phyloP scores from a whole-genome alignment of 1,140 invertebrate species.

The Ditylenchus dipsaci region DNA sequence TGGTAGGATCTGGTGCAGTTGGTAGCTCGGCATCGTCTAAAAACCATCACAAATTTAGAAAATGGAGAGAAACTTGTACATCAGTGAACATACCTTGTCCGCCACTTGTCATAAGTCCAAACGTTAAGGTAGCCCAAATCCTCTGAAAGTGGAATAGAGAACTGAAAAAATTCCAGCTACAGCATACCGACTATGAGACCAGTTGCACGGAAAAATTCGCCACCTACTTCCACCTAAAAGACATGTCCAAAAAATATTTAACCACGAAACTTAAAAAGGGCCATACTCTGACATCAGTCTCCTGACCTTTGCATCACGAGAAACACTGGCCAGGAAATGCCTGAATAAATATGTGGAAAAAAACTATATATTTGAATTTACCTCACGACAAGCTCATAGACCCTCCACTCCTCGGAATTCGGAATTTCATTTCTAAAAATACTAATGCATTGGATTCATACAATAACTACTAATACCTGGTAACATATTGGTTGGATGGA shows the following conservation, averaged over 20 bases:
- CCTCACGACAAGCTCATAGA: conserved; percentile 92
- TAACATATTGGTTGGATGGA: conserved; percentile 87
- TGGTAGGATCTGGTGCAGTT: conserved; percentile 67
- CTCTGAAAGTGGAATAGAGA: conserved; percentile 48
- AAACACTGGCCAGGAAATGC: conserved; percentile 91
- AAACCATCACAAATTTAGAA: no score
- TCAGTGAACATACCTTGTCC: conserved; percentile 65
- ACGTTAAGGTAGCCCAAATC: conserved; percentile 93
- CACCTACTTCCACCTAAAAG: conserved; percentile 33
- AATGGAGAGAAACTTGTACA: no score
- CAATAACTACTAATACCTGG: conserved; percentile 58
- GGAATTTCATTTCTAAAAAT: conserved; percentile 41
- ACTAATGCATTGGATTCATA: neutral
- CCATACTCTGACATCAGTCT: conserved; percentile 83
- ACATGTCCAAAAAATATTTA: neutral
- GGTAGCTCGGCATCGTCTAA: conserved; percentile 72
- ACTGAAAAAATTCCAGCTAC: no score
- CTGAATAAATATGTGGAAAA: neutral
- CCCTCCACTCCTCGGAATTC: conserved; percentile 74
- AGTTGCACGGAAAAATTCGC: conserved; percentile 70
- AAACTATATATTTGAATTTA: neutral
- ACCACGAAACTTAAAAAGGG: neutral
- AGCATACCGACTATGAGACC: conserved; percentile 74
- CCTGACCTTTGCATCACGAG: conserved; percentile 87
- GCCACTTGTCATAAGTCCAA: conserved; percentile 93